Conservation (phyloP, 2,888 invertebrate species). For the Caenorhabditis afra region DNA sequence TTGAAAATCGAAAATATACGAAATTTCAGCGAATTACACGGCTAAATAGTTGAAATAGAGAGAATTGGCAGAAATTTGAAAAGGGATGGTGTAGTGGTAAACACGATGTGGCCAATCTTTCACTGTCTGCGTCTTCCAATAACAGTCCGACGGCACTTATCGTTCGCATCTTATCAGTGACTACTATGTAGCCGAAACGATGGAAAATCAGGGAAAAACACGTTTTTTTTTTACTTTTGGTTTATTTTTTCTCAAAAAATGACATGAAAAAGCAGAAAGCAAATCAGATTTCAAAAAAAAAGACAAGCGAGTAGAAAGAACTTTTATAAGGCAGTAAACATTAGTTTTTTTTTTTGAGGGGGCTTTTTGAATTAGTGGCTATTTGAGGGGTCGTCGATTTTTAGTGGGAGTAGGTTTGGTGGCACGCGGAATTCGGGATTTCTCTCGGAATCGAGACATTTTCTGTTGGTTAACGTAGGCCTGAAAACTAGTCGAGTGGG, state of each 20-base stretch:
- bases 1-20: too few relatives aligned
- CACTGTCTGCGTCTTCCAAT: constrained; percentile 21
- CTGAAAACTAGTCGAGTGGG: constrained; percentile 46
- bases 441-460: constrained; percentile 45
- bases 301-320: constrained; percentile 31
- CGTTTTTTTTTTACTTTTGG: background rate
- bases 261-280: constrained; percentile 6
- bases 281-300: constrained; percentile 1
- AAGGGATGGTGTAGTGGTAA: constrained; percentile 8
- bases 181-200: constrained; percentile 41
- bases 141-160: constrained; percentile 6
- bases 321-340: constrained; percentile 26
- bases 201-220: background rate
- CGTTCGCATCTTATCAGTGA: constrained; percentile 16
- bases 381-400: constrained; percentile 35
- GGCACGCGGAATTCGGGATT: constrained; percentile 49
- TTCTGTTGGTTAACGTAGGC: constrained; percentile 57
- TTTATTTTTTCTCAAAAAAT: background rate
- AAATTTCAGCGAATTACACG: background rate
- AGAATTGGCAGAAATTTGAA: background rate
- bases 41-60: background rate
- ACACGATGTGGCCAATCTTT: constrained; percentile 17
- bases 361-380: background rate
- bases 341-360: too few relatives aligned
- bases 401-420: constrained; percentile 49